Conservation (phyloP, 2,888 invertebrate genomes). For the Diadegma fenestrale region DNA sequence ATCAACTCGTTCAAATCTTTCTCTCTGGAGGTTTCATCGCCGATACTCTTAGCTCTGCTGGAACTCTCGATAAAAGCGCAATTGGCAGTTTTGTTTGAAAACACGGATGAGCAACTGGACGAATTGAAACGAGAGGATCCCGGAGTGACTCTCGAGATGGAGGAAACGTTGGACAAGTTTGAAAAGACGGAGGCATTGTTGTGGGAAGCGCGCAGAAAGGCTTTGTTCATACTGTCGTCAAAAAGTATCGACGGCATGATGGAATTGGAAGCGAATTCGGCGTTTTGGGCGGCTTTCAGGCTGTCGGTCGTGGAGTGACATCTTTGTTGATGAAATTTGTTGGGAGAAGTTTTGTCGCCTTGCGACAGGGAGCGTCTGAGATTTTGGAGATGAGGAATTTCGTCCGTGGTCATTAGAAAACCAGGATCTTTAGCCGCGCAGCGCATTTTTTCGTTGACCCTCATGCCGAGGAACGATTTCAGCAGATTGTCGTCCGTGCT, state of each 20-base stretch:
- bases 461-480: conserved; percentile 53
- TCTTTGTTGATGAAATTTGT: conserved; percentile 58
- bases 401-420: background rate
- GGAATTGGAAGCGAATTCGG: conserved; percentile 22
- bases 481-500: conserved; percentile 60
- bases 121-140: conserved; percentile 61
- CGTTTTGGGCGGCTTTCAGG: conserved; percentile 26
- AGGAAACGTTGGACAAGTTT: conserved; percentile 76
- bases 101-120: conserved; percentile 62
- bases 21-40: conserved; percentile 4
- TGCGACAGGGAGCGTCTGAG: conserved; percentile 74
- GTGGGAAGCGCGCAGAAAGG: conserved; percentile 47
- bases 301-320: conserved; percentile 69
- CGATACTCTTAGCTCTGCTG: conserved; percentile 32
- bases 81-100: conserved; percentile 75
- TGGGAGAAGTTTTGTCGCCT: conserved; percentile 68
- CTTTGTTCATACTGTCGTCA: conserved; percentile 75
- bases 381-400: conserved; percentile 32
- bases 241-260: conserved; percentile 64
- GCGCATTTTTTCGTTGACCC: conserved; percentile 61
- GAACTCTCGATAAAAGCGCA: conserved; percentile 75
- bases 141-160: conserved; percentile 73
- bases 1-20: conserved; percentile 72
- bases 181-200: conserved; percentile 73
- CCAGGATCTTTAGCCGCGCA: conserved; percentile 48